These are phyloP conservation scores for Stenurella melanura DNA, from an alignment of 2,888 invertebrate genomes.

Conservation along the genomic window DNA sequence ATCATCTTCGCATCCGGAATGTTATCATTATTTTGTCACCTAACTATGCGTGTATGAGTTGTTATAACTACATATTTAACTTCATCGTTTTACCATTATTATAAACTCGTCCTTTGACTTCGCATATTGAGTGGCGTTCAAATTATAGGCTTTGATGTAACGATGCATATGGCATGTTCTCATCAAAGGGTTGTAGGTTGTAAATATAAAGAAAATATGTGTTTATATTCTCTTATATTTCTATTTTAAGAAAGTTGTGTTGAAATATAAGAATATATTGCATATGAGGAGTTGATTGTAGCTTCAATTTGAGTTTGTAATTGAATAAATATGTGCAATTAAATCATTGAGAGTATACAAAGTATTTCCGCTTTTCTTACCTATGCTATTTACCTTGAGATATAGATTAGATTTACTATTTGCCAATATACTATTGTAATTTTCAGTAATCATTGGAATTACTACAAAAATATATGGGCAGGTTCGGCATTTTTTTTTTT, in stretches of 20 bases:
- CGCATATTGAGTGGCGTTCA: conserved; percentile 13
- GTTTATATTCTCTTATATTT: not conserved
- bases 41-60: conserved; percentile 55
- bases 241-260: not conserved
- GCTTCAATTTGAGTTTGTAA: too few species aligned
- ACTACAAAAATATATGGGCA: too few species aligned
- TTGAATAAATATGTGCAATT: too few species aligned
- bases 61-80: conserved; percentile 30
- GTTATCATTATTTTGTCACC: conserved; percentile 65
- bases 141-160: conserved; percentile 23
- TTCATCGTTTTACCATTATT: conserved; percentile 32
- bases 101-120: conserved; percentile 34
- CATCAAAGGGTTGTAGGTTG: conserved; percentile 7
- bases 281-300: too few species aligned
- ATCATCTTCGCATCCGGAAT: conserved; percentile 31
- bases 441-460: too few species aligned
- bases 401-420: too few species aligned
- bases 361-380: too few species aligned
- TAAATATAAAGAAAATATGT: not conserved
- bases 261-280: too few species aligned
- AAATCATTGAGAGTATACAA: too few species aligned
- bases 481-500: too few species aligned
- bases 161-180: conserved; percentile 13
- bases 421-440: too few species aligned
- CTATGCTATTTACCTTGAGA: too few species aligned